Evolutionary conservation across 2,797 vertebrate genomes (phyloP).

Genomic region (Neomorphus geoffroyi): DNA sequence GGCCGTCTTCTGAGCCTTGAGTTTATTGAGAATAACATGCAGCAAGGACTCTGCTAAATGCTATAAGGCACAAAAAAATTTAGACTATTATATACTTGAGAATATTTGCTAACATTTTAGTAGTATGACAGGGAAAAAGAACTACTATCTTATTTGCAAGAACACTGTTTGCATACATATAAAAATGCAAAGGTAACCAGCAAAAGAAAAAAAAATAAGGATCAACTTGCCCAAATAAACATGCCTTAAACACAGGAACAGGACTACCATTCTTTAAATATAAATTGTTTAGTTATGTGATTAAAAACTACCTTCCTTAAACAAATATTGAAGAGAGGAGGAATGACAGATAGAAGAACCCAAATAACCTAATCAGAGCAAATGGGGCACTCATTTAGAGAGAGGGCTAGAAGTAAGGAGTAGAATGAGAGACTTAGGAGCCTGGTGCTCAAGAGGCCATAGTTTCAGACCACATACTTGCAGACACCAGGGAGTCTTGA

Average conservation of each 20-base stretch:
- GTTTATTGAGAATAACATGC: constrained; percentile 80
- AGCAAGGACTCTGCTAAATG: constrained; percentile 81
- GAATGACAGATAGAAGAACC: not conserved
- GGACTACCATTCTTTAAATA: not conserved
- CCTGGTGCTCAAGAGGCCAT: not conserved
- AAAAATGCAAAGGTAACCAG: not conserved
- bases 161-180: not conserved
- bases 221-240: not conserved
- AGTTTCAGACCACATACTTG: not conserved
- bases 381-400: not conserved
- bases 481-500: not conserved
- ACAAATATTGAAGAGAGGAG: not conserved
- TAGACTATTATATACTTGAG: not conserved
- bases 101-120: not conserved
- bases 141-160: not conserved
- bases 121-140: not conserved
- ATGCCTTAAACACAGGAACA: not conserved
- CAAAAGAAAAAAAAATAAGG: not conserved
- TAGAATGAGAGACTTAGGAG: not conserved
- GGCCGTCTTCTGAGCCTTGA: constrained; percentile 80
- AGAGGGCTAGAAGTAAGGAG: not conserved
- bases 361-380: not conserved
- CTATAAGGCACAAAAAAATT: constrained; percentile 57
- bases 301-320: not conserved
- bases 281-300: not conserved